A percentile compares a stretch with the other conserved stretches of the same genome.
Conservation (phyloP, 2,888 invertebrate species). For the Cylindroiulus punctatus region DNA sequence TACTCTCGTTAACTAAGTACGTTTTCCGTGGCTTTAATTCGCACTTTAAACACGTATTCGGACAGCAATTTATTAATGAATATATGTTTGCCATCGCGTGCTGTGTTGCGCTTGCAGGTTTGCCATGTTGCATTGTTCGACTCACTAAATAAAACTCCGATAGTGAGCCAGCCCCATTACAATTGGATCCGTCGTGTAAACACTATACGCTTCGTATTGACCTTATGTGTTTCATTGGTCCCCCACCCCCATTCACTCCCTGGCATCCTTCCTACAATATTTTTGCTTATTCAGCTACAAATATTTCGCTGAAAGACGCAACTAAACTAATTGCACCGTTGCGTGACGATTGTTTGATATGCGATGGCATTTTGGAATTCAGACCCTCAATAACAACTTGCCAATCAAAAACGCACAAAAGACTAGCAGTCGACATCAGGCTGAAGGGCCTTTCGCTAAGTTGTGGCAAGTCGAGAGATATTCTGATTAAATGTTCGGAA, state of each 20-base stretch:
- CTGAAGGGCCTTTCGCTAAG: not conserved
- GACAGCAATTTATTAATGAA: not conserved
- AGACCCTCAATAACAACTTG: constrained; percentile 45
- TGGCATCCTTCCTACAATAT: constrained; percentile 10
- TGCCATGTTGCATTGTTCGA: not conserved
- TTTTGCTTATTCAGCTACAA: constrained; percentile 45
- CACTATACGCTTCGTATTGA: not conserved
- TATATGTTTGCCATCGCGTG: not conserved
- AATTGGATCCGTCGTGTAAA: constrained; percentile 16
- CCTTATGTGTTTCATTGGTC: constrained; percentile 31
- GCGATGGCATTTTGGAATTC: constrained; percentile 45
- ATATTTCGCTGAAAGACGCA: constrained; percentile 45
- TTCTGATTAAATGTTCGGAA: too few species aligned
- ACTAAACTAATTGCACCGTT: constrained; percentile 47
- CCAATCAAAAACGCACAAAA: constrained; percentile 23
- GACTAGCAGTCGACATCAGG: not conserved
- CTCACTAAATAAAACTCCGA: not conserved
- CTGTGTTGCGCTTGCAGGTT: not conserved
- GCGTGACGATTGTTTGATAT: constrained; percentile 45
- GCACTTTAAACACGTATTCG: not conserved
- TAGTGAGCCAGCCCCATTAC: not conserved
- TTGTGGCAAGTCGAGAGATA: not conserved
- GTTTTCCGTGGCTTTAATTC: not conserved
- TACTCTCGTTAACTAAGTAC: not conserved
- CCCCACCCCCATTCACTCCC: not conserved